Evolutionary conservation across 2,113 vertebrate genomes (phyloP), one percentile per base, ranked within the genome.

Genomic region (Bambusicola thoracicus): DNA sequence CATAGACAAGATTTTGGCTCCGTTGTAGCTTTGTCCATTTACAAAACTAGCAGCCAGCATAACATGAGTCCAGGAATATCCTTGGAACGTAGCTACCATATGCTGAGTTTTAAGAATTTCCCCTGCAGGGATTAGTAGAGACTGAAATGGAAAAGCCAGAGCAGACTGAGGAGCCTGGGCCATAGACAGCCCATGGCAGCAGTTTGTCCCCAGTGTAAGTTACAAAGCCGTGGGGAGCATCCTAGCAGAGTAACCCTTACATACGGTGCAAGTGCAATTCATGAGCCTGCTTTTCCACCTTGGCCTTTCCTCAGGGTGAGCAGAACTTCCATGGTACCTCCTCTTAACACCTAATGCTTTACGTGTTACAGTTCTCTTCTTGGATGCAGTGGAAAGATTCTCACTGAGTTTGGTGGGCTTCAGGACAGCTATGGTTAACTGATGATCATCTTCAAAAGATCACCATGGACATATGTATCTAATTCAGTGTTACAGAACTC

Each of bases 281-380:
- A 0, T 0, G 1, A 10, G 14, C 10, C 19, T 13, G 7, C 34
- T 44, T 62, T 36, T 14, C 13, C 41, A 6, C 13, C 13, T 22
- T n/a, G 22, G 32, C 14, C 14, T 61, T 81, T 20, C 6, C 17
- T 59, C 25, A 24, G 74, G 11, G 40, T 43, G n/a, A 58, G 13
- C 19, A 21, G 22, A 62, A 3, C 30, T n/a, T 63, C 34, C 72
- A 4, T 10, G 40, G 5, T 29, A 43, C 36, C 27, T 86, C 16
- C 13, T 67, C n/a, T 32, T 32, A 49, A 62, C 9, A 48, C 13
- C 18, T n/a, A 22, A 30, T 63, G 53, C 63, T 10, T 18, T 24
- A 78, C 27, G 10, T 38, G 32, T 41, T 59, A 15, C 13, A 24
- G 2, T 32, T 58, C 46, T 40, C 14, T 34, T 16, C 24, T 30